Base-by-base conservation (phyloP, 2,113 vertebrate genomes). In the Monopterus albus region DNA sequence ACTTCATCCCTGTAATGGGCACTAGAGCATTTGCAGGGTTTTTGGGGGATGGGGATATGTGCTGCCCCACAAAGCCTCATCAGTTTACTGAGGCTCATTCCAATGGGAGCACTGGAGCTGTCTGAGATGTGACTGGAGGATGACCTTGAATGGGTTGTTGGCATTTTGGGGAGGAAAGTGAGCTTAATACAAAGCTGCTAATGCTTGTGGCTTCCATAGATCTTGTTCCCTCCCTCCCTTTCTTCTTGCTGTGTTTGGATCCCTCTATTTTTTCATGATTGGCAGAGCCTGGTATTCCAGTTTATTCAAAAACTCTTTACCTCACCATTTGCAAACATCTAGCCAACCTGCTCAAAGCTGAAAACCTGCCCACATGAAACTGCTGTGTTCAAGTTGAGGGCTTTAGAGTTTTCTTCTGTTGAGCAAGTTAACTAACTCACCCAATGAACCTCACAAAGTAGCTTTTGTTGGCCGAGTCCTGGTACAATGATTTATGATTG, bases 141-240 rank as follows among this genome's bases (percentile, higher is more conserved):
- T 82, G 67, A 86, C 84, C 87, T 84, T 88, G 87, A 71, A 68
- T 49, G 63, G n/a, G 58, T 69, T 63, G 72, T 65, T 67, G 80
- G 59, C 17, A 7, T 81, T 86, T 84, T 86, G 45, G 50, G 39
- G 47, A 69, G 45, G 52, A 82, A 67, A 84, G 72, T 78, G 55
- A 86, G 81, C 84, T 86, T 88, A 84, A 86, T 84, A 74, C 64
- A 72, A 51, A 78, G 62, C 70, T 78, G 81, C 79, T 86, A 64
- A 77, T 82, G 80, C 71, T 75, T 80, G 56, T 72, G 20, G 49
- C 69, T 53, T 18, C 57, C 49, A 75, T 87, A 86, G 82, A 88
- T 80, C 84, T 87, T 67, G 36, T 45, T 78, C 71, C 18, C 61
- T 50, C 45, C 18, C 62, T 43, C 73, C 26, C 51, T 68, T 74